Evolutionary conservation across 2,888 invertebrate genomes (phyloP), one percentile per base, ranked within the genome.

Genomic region (Rotaria magnacalcarata): DNA sequence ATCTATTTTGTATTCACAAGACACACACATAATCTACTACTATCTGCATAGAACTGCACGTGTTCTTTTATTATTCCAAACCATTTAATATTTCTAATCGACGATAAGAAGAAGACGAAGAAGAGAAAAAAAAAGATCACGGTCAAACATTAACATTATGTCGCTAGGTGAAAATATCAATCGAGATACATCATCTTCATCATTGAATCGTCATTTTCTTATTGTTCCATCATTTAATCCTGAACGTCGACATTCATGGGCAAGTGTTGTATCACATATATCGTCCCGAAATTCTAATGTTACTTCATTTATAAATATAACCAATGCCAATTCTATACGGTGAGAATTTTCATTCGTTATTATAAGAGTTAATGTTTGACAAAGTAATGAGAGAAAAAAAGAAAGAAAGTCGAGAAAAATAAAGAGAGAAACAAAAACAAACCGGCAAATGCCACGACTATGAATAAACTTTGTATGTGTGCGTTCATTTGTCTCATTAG

Each of bases 191-290:
- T 6, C 67, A 19, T 41, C 34, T 16, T 16, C 16, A 56, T 56
- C 19, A 54, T 21, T 24, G 8, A 56, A 2, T 34, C 67, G 67
- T 14, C 27, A 34, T 27, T 80, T 80, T n/a, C 80, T 80, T 47
- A 47, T 80, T 43, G 80, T 80, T 47, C 80, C 80, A 80, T 80
- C 47, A 16, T 80, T 80, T 80, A 80, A 80, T 80, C 80, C 80
- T 80, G 80, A 80, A 47, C 43, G 80, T 47, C 80, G 80, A 24
- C 80, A 80, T 80, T 80, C 80, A 80, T 80, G 43, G 47, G 80
- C 47, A 47, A 80, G 47, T 47, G n/a, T 80, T 80, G 10, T 67
- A 21, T 27, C 67, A 67, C 34, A 67, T 67, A 16, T 27, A 67
- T 67, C 67, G 16, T 16, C 8, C 34, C 27, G 34, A 27, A 34